These are phyloP conservation scores for Auanema freiburgensis DNA, from an alignment of 2,888 invertebrate genomes.

Conservation along the genomic window DNA sequence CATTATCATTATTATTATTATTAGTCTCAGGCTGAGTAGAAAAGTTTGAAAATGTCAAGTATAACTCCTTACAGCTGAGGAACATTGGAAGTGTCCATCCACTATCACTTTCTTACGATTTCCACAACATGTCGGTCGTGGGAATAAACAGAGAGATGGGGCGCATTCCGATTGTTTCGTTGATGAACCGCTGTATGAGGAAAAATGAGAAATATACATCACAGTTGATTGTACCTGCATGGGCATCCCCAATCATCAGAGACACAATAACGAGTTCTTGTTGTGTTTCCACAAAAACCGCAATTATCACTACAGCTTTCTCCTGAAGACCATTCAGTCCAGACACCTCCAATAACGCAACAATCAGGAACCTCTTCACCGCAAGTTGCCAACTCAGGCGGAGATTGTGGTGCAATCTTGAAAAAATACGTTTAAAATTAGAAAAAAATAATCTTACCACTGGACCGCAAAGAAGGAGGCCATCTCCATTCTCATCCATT, in stretches of 20 bases:
- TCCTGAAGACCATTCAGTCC: conserved; percentile 28
- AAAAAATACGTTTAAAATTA: background rate
- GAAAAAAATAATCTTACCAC: background rate
- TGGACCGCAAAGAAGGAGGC: conserved; percentile 9
- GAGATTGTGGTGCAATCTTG: background rate
- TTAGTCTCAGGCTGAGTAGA: too few species aligned
- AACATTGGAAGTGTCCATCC: conserved; percentile 11
- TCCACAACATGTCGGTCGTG: conserved; percentile 32
- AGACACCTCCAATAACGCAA: conserved; percentile 22
- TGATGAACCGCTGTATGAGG: conserved; percentile 30
- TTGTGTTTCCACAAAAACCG: conserved; percentile 33
- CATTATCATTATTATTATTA: too few species aligned
- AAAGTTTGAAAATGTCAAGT: too few species aligned
- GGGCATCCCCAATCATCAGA: conserved; percentile 26
- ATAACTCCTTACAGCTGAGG: background rate
- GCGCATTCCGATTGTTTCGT: conserved; percentile 36
- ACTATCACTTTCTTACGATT: conserved; percentile 23
- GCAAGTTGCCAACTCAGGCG: conserved; percentile 8
- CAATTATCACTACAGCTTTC: conserved; percentile 29
- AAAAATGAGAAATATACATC: conserved; percentile 4
- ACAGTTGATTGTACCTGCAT: conserved; percentile 27
- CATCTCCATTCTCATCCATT: conserved; percentile 11
- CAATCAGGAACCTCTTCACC: conserved; percentile 10
- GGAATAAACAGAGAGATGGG: conserved; percentile 25
- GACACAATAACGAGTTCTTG: conserved; percentile 27